Conservation (phyloP, 1,140 invertebrate species). For the Papilio polyxenes region DNA sequence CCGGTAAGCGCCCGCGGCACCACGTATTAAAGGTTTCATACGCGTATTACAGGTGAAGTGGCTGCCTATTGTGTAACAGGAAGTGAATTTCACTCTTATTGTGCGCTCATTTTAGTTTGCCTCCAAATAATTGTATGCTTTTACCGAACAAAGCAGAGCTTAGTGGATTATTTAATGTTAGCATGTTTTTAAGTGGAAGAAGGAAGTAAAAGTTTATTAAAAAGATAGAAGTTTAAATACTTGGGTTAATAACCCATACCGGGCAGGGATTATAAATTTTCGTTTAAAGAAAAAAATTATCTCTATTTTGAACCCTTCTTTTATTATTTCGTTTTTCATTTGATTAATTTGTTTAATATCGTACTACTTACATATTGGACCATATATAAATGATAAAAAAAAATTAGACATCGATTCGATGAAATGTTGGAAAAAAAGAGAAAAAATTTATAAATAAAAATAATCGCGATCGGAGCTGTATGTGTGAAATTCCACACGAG, state of each 20-base stretch:
- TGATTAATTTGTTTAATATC: background rate
- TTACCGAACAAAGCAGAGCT: conserved; percentile 28
- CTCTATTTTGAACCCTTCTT: background rate
- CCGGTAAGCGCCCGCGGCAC: conserved; percentile 67
- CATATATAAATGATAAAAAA: background rate
- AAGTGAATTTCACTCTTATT: conserved; percentile 42
- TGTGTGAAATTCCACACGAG: conserved; percentile 76
- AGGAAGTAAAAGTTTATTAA: background rate
- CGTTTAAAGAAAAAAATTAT: background rate
- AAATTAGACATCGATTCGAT: background rate
- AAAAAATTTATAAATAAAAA: conserved; percentile 74
- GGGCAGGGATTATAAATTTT: background rate
- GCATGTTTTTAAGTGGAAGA: conserved; percentile 1
- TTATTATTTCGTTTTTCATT: background rate
- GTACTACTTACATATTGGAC: background rate
- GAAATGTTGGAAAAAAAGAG: conserved; percentile 37
- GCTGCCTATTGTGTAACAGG: conserved; percentile 41
- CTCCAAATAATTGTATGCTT: conserved; percentile 27
- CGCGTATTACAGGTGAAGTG: conserved; percentile 48
- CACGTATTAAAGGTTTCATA: conserved; percentile 46
- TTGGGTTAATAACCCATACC: background rate
- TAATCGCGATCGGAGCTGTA: conserved; percentile 66
- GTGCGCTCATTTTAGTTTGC: conserved; percentile 25
- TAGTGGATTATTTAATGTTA: background rate
- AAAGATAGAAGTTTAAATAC: background rate